phyloP scores from a whole-genome alignment of 2,888 invertebrate genomes.

The Rhopalosiphum nymphaeae region DNA sequence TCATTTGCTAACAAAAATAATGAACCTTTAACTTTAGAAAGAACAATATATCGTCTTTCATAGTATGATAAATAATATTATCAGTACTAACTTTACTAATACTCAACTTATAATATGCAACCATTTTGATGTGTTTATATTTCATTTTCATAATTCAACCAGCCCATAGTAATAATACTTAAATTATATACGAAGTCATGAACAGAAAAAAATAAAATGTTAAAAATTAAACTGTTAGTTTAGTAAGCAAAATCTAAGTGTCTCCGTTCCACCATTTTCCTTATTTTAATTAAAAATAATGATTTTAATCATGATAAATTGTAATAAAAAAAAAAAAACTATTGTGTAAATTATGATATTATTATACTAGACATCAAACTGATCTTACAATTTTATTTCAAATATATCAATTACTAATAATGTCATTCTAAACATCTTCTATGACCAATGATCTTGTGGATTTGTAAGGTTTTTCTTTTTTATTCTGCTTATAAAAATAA shows the following conservation, averaged over 20 bases:
- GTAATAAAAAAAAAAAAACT: background rate
- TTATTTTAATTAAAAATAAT: background rate
- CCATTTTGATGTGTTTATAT: background rate
- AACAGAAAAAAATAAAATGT: background rate
- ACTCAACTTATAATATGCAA: background rate
- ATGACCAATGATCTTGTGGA: background rate
- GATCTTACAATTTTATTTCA: background rate
- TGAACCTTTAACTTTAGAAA: background rate
- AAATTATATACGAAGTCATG: background rate
- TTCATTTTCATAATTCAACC: background rate
- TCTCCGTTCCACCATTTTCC: background rate
- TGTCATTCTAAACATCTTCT: background rate
- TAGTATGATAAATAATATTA: background rate
- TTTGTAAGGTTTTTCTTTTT: background rate
- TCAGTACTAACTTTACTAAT: background rate
- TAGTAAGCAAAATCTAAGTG: background rate
- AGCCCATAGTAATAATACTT: background rate
- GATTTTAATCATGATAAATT: background rate
- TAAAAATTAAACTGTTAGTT: background rate
- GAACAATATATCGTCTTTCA: background rate
- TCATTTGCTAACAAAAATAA: background rate
- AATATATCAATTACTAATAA: background rate
- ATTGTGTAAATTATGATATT: background rate
- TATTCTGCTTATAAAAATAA: conserved; percentile 33
- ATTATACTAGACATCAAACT: background rate